Base-by-base conservation (phyloP, 2,888 invertebrate species). In the Sepiola atlantica region DNA sequence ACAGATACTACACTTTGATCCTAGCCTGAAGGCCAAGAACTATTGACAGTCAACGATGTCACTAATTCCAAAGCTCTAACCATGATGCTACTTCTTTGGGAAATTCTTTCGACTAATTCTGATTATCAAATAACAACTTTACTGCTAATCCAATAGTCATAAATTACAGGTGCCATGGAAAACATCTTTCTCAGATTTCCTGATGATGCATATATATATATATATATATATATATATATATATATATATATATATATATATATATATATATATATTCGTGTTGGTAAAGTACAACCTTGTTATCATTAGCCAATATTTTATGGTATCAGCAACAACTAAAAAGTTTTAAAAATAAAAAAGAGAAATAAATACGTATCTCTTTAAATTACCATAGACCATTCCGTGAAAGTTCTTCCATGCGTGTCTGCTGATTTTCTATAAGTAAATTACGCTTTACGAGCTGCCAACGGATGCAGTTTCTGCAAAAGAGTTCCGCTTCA, bases 241-340 rank as follows among this genome's bases (percentile, higher is more conserved):
- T 77, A 77, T 77, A 77, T 77, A 77, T 77, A 77, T 77, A 77
- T 77, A 77, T 77, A 77, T 77, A 77, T 77, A 77, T 77, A 77
- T 77, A 4, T 32, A 20, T 14, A 45, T 16, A 91, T 35, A 35
- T 35, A 91, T 91, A 91, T 77, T 14, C 18, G 12, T n/a, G 21
- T 32, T n/a, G 16, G 77, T 77, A 77, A 77, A 18, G n/a, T 16
- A 77, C 14, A 77, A 77, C 77, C 10, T 77, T n/a, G 77, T 77
- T 77, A 77, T 77, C 28, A 0, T 28, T 77, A 77, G n/a, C 21
- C 14, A n/a, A 77, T n/a, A n/a, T 77, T 18, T 32, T 77, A 16
- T 18, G 32, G 77, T n/a, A 77, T 77, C 0, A n/a, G 77, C 14
- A 20, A 77, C 12, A 77, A 77, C 28, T 28, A 6, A 61, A 24